These are phyloP conservation scores for Achlya flavicornis DNA, from an alignment of 2,888 invertebrate genomes.

Conservation along the genomic window DNA sequence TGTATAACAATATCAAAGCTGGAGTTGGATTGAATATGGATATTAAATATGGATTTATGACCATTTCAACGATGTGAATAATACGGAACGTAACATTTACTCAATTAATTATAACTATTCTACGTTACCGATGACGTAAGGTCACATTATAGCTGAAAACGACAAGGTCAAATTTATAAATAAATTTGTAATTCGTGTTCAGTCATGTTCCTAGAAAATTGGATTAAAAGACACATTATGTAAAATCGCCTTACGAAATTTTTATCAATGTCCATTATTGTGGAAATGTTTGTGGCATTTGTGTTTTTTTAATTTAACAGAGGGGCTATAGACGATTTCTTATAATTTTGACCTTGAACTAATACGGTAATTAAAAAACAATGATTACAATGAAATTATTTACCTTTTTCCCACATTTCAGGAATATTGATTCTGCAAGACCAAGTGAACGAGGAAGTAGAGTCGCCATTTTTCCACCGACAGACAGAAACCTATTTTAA, in stretches of 20 bases:
- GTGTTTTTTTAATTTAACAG: neutral
- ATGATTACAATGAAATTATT: slow-evolving; percentile 30
- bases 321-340: neutral
- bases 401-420: slow-evolving; percentile 90
- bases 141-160: slow-evolving; percentile 60
- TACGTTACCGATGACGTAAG: slow-evolving; percentile 70
- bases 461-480: slow-evolving; percentile 88
- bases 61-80: too few relatives aligned
- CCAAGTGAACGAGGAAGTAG: slow-evolving; percentile 89
- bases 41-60: too few relatives aligned
- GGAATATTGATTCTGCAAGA: slow-evolving; percentile 87
- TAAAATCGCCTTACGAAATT: neutral
- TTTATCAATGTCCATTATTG: too few relatives aligned
- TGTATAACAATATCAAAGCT: too few relatives aligned
- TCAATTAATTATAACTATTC: slow-evolving; percentile 21
- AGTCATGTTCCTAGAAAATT: neutral
- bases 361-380: neutral
- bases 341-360: neutral
- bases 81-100: neutral
- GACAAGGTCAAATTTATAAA: slow-evolving; percentile 79
- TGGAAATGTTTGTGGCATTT: too few relatives aligned
- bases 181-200: slow-evolving; percentile 38
- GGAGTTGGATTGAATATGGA: too few relatives aligned
- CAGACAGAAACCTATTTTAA: neutral
- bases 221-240: neutral